These are phyloP conservation scores for Polietes domitor DNA, from an alignment of 2,888 invertebrate genomes.

Conservation along the genomic window DNA sequence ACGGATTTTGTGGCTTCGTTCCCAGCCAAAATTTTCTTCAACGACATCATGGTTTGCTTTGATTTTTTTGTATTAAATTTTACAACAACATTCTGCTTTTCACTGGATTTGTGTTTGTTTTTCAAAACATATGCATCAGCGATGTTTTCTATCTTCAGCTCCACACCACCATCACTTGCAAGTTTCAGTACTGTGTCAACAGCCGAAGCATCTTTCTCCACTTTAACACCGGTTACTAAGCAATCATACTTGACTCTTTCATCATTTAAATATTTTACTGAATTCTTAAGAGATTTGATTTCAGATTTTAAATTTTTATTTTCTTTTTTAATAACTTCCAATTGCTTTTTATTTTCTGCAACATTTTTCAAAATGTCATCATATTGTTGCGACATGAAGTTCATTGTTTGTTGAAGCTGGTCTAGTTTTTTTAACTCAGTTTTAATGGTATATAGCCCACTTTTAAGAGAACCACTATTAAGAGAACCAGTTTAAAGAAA, in stretches of 20 bases:
- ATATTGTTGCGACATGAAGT: slow-evolving; percentile 11
- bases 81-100: background rate
- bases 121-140: slow-evolving; percentile 23
- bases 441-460: background rate
- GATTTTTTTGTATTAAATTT: background rate
- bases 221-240: background rate
- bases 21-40: background rate
- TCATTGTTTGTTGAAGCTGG: slow-evolving; percentile 1
- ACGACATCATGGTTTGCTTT: background rate
- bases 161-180: slow-evolving; percentile 1
- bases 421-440: slow-evolving; percentile 28
- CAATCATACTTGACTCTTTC: background rate
- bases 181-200: background rate
- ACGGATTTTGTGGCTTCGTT: background rate
- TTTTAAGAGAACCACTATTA: no score
- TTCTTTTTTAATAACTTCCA: slow-evolving; percentile 9
- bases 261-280: slow-evolving; percentile 20
- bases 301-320: background rate
- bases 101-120: background rate
- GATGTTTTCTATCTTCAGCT: slow-evolving; percentile 3
- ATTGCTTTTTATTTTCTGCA: no score
- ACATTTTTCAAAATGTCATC: slow-evolving; percentile 29
- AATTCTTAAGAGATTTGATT: background rate
- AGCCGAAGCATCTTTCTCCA: background rate
- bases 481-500: no score